phyloP scores from a whole-genome alignment of 2,888 invertebrate species.

The Tipula vernalis region DNA sequence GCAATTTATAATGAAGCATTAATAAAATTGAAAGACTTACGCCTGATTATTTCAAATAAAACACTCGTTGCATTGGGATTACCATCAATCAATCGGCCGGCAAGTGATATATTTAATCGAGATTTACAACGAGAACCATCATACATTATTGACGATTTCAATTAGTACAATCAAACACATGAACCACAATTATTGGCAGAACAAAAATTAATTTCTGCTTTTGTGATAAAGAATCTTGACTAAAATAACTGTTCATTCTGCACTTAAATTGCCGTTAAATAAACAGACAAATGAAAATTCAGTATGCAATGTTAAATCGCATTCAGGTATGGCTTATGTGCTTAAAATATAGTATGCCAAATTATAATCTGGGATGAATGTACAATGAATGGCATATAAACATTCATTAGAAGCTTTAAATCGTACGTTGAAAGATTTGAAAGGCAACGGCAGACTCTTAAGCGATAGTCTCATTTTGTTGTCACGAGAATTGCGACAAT shows the following conservation, averaged over 20 bases:
- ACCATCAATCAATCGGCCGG: neutral
- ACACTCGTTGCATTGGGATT: neutral
- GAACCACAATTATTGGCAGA: too few species aligned
- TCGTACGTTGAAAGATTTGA: neutral
- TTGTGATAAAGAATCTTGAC: too few species aligned
- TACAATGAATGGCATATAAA: neutral
- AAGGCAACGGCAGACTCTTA: too few species aligned
- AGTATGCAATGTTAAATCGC: slow-evolving; percentile 11
- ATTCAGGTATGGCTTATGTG: slow-evolving; percentile 11
- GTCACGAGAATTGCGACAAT: too few species aligned
- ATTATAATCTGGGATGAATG: neutral
- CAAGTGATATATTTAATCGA: neutral
- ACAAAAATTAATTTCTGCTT: too few species aligned
- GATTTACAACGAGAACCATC: too few species aligned
- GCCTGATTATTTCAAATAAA: neutral
- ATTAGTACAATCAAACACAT: too few species aligned
- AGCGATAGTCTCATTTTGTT: too few species aligned
- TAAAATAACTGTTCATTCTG: too few species aligned
- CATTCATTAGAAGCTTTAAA: neutral
- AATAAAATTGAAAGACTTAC: neutral
- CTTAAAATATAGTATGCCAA: slow-evolving; percentile 8
- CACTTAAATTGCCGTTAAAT: neutral
- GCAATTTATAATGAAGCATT: too few species aligned
- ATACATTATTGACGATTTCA: too few species aligned
- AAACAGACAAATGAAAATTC: slow-evolving; percentile 11